Conservation (phyloP, 2,113 vertebrate species). For the Aegithalos caudatus region DNA sequence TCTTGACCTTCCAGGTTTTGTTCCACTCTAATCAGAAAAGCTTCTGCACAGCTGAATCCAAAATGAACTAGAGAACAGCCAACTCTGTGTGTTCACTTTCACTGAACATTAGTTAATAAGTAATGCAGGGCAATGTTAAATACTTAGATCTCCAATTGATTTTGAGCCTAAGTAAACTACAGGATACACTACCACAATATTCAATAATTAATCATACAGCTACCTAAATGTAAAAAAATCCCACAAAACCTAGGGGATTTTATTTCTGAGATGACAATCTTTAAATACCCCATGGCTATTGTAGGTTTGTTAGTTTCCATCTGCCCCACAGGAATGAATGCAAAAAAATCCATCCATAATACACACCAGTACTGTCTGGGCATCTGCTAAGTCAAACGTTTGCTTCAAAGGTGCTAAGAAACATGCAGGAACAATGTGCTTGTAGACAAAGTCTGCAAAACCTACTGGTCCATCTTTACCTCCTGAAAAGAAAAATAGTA, state of each 20-base stretch:
- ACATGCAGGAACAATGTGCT: conserved; percentile 95
- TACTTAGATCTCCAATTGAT: background rate
- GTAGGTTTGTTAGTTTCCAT: background rate
- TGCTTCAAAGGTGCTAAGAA: conserved; percentile 96
- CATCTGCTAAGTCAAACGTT: conserved; percentile 94
- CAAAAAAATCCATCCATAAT: background rate
- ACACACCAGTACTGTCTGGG: conserved; percentile 92
- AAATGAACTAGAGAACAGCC: background rate
- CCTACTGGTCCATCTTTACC: conserved; percentile 94
- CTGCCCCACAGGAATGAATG: background rate
- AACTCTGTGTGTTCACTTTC: background rate
- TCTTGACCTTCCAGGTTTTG: background rate
- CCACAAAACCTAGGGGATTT: background rate
- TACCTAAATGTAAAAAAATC: background rate
- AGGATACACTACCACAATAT: background rate
- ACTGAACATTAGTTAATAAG: background rate
- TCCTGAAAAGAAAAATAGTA: conserved; percentile 72
- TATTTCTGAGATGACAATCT: background rate
- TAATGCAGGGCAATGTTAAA: background rate
- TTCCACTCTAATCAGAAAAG: background rate
- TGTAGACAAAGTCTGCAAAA: conserved; percentile 97
- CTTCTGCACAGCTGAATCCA: background rate
- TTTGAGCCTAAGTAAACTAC: background rate
- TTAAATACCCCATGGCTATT: background rate
- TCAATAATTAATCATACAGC: background rate